phyloP scores from a whole-genome alignment of 2,888 invertebrate genomes.

The Cybosia mesomella region DNA sequence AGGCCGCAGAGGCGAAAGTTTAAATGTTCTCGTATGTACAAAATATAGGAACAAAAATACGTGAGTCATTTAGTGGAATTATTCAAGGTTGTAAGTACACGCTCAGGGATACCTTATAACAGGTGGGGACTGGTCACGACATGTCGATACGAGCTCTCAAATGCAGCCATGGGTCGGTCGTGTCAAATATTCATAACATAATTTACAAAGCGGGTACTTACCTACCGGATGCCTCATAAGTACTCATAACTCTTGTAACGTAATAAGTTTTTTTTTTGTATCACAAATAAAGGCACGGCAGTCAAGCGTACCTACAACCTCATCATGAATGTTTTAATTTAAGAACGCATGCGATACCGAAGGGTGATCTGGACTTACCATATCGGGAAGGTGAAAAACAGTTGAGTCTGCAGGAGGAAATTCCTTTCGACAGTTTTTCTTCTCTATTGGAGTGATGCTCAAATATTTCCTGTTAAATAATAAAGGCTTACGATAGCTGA shows the following conservation, averaged over 20 bases:
- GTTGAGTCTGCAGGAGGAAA: too few relatives aligned
- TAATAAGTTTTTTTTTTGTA: background rate
- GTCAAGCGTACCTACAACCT: too few relatives aligned
- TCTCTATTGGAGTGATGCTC: too few relatives aligned
- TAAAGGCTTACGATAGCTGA: too few relatives aligned
- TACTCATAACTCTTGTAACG: background rate
- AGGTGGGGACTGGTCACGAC: constrained; percentile 35
- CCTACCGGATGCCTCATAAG: constrained; percentile 1
- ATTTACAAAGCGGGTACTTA: background rate
- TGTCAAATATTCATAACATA: constrained; percentile 1
- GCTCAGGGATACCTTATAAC: constrained; percentile 19
- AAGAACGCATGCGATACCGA: too few relatives aligned
- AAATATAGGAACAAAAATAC: constrained; percentile 7
- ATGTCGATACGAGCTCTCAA: constrained; percentile 11
- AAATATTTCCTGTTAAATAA: too few relatives aligned
- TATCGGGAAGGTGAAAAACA: too few relatives aligned
- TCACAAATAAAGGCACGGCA: too few relatives aligned
- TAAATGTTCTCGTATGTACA: background rate
- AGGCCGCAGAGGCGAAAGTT: background rate
- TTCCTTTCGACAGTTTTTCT: too few relatives aligned
- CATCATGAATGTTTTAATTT: too few relatives aligned
- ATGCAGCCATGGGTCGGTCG: constrained; percentile 14
- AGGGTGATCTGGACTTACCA: too few relatives aligned
- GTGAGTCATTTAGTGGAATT: constrained; percentile 11
- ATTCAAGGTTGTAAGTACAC: constrained; percentile 10